Evolutionary conservation across 2,888 invertebrate species (phyloP), one percentile per base, ranked within the genome.

Genomic region (Ennomos fuscantarius): DNA sequence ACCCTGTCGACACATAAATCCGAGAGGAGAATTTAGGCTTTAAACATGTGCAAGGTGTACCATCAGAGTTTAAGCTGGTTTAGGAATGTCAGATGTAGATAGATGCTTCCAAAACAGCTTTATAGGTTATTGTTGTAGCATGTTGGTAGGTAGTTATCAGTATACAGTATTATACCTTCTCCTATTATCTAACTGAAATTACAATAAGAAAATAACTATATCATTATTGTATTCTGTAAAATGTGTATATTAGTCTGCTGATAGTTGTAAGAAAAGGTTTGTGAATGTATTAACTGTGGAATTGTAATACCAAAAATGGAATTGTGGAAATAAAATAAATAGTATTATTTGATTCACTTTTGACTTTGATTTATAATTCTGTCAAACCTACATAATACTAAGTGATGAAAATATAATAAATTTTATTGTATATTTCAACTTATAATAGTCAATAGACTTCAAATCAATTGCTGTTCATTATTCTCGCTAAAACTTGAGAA

Each of bases 151-250:
- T 63, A 72, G 67, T 45, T 39, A 53, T 36, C 44, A 57, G 65
- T 87, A 82, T 87, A 88, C 87, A 82, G 84, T 88, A 87, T 87
- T 86, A 82, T 74, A 84, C 84, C 84, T 79, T 80, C 74, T 86
- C 85, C 86, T 77, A 45, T 45, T 53, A 48, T 57, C 46, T 50
- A 48, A 51, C 8, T 59, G 49, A 58, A 46, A n/a, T 15, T 34
- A 13, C 24, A 15, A 52, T 24, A 45, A 54, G 40, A 51, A 60
- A 61, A 45, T 55, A 24, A 3, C 24, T 24, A 61, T 57, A 61
- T 61, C 59, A 62, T 60, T 43, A 53, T 55, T 48, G 47, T 54
- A 57, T 51, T 62, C 51, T n/a, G n/a, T n/a, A 51, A 49, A 34
- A 48, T 52, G 39, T 32, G 47, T 50, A 42, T 48, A 42, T 48